Evolutionary conservation across 2,888 invertebrate species (phyloP), one percentile per base, ranked within the genome.

Genomic region (Operophtera brumata): DNA sequence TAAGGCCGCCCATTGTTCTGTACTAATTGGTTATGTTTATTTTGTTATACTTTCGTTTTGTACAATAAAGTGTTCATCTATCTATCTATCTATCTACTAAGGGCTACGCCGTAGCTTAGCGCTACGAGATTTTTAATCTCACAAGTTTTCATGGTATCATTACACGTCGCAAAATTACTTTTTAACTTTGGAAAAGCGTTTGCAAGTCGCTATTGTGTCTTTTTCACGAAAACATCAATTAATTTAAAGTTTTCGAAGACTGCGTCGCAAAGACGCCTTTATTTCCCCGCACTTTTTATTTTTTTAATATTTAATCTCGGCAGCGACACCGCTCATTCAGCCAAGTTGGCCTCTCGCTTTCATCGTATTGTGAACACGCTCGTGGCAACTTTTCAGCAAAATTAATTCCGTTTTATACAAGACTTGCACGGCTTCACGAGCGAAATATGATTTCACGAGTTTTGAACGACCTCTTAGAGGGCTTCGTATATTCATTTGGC

Each of bases 241-340:
- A 56, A 54, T 60, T 57, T 57, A 52, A 57, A 60, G 57, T 61
- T 55, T 42, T 8, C 25, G 34, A 52, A 47, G 51, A 39, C 39
- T 32, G 41, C n/a, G 47, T 60, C 57, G 55, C 54, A 61, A 53
- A 50, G 52, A 44, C 37, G 46, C 61, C 47, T 45, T 48, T 44
- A 39, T 44, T 48, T 60, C 47, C 13, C 53, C 48, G 53, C 44
- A 43, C 48, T 54, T 60, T 68, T 67, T 60, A 67, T 77, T 80
- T 86, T n/a, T 82, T 85, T 84, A 83, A 86, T 86, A 84, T 86
- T 82, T 80, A 84, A 85, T 76, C 77, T 68, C 65, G 69, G 77
- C 78, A 75, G 69, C 73, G 77, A 71, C 78, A 73, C 66, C 81
- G 85, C 82, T 82, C 84, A 85, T 84, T 80, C 85, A 81, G 73